Base-by-base conservation (phyloP, 2,888 invertebrate species). In the Hesperia comma region DNA sequence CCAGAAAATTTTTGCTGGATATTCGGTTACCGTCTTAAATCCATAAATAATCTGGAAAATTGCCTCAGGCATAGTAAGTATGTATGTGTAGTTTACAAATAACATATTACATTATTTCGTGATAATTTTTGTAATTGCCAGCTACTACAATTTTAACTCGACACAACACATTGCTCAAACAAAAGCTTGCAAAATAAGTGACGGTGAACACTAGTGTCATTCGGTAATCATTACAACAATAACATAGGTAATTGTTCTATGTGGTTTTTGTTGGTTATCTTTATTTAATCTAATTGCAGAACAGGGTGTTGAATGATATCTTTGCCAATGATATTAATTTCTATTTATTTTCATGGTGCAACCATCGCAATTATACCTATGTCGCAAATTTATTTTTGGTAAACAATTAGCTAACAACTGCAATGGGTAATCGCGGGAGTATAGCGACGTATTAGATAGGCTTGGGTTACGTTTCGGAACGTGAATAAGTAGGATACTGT, bases 101-200 rank as follows among this genome's bases (percentile, higher is more conserved):
- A 57, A 43, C 19, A 41, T 57, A 26, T 12, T 37, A 37, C 12
- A 37, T 37, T 37, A 10, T 43, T 21, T 21, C 26, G 43, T 43
- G 1, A 8, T 1, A 37, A 14, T 19, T 19, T 56, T 19, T 43
- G 51, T 51, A 51, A 19, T 8, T 19, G 26, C 21, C 26, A 1
- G 41, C 41, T 57, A 14, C 41, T 41, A 41, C 21, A 57, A 57
- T 46, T 46, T 56, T 21, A 57, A 21, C 54, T 15, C n/a, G 21
- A 21, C 21, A 26, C 21, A 26, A 57, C 14, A 26, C 57, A 26
- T 57, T 57, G 41, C 57, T 19, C 41, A 57, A 57, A 41, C 41
- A 33, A 21, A 51, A 14, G 55, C 43, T 57, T 57, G 41, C 57
- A 57, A 56, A 40, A 40, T 10, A 40, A 43, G 7, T 43, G 37